Base-by-base conservation (phyloP, 92 coral and sea anemone species). In the Montipora capitata region DNA sequence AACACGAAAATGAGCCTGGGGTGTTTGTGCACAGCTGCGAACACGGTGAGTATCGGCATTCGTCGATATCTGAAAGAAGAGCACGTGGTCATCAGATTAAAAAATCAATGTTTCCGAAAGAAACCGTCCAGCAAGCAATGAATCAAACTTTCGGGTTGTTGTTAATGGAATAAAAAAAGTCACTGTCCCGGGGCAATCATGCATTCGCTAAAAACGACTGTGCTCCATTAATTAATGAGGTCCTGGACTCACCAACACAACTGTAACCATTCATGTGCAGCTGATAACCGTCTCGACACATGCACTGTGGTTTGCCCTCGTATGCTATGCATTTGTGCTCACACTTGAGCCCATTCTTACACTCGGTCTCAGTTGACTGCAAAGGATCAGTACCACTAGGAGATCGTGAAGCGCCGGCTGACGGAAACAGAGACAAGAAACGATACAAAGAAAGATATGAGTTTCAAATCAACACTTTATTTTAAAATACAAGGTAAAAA, bases 21-120 rank as follows among this genome's bases (percentile, higher is more conserved):
- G 98, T 92, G 83, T 97, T 97, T 83, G 89, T 95, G 74, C 99
- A 97, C 77, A 92, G 90, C 79, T 97, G 99, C 40, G 91, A 93
- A 56, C 99, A 97, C 40, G 99, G 98, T 35, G 90, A 88, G 75
- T 88, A 77, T 76, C 82, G 88, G 81, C 99, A 97, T 56, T 97
- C 99, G 77, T 97, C 91, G 6, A 95, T 90, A 72, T 97, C 99
- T 97, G 83, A 51, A 41, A 65, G 16, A 82, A 10, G 4, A 85
- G 81, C 3, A 65, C 54, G 72, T 39, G 56, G 15, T 41, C 18
- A 38, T 16, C 7, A 27, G 40, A 2, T 2, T 35, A 17, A 14
- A 8, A 3, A 11, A 56, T 11, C 35, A 27, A 27, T 27, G 1
- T 27, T 27, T 27, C 35, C 35, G 35, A 27, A 27, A 27, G 35